A percentile compares a stretch with the other conserved stretches of the same genome.
Conservation (phyloP, 2,113 vertebrate species). For the Phainopepla nitens region DNA sequence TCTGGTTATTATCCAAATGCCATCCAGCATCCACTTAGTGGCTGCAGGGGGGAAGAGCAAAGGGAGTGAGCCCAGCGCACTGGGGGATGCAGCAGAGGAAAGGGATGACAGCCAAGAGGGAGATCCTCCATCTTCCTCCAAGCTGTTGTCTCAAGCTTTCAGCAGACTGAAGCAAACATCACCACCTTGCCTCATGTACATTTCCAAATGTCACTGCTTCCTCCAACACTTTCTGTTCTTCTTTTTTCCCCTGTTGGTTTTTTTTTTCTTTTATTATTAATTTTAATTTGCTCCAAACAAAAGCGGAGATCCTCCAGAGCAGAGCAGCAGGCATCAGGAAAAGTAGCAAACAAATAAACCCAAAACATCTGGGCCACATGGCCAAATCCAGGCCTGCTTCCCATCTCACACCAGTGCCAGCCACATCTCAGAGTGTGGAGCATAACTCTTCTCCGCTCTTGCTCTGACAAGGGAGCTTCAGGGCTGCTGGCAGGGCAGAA, state of each 20-base stretch:
- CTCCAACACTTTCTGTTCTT: not conserved
- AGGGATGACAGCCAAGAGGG: not conserved
- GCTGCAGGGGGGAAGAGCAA: not conserved
- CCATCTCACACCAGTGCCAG: not conserved
- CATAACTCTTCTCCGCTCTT: not conserved
- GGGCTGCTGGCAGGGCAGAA: not conserved
- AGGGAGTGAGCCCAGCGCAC: not conserved
- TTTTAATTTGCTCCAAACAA: not conserved
- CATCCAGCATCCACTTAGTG: not conserved
- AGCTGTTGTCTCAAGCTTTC: not conserved
- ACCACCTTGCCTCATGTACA: not conserved
- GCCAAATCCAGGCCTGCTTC: not conserved
- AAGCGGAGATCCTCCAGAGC: not conserved
- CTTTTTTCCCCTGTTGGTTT: accelerated
- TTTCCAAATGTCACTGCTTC: not conserved
- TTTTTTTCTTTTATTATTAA: not conserved
- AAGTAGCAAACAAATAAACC: not conserved
- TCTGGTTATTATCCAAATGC: not conserved
- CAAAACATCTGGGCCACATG: not conserved
- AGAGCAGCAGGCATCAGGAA: not conserved
- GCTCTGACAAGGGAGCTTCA: not conserved
- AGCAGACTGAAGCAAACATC: not conserved
- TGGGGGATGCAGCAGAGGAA: not conserved
- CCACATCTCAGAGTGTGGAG: accelerated
- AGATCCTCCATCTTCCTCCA: not conserved